A percentile compares a stretch with the other conserved stretches of the same genome.
These are phyloP conservation scores for Zalophus californianus DNA, from an alignment of 2,797 vertebrate species.

Conservation along the genomic window DNA sequence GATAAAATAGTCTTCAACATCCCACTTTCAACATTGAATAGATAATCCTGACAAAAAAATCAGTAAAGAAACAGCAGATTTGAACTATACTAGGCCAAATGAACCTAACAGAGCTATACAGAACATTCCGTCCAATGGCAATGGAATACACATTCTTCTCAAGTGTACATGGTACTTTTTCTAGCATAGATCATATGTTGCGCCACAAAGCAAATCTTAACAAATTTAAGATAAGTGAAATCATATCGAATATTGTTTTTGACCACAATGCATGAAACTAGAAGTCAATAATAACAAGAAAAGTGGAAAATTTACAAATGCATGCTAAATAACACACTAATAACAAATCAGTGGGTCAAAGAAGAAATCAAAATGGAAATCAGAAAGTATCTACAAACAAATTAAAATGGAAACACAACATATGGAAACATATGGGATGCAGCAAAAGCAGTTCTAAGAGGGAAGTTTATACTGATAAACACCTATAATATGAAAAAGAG, in stretches of 20 bases:
- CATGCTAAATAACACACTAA: background rate
- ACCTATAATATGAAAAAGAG: background rate
- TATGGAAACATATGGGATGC: background rate
- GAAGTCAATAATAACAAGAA: background rate
- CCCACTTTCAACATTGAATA: background rate
- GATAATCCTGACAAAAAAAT: background rate
- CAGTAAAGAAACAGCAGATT: background rate
- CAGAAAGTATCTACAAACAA: background rate
- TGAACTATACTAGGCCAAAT: background rate
- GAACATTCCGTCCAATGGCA: background rate
- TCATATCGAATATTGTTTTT: background rate
- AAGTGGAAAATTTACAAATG: background rate
- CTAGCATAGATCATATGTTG: background rate
- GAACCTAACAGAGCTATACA: background rate
- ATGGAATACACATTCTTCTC: background rate
- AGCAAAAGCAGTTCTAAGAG: background rate
- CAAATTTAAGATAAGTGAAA: background rate
- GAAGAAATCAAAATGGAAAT: background rate
- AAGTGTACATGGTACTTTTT: background rate
- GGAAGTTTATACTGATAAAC: background rate
- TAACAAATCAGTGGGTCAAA: background rate
- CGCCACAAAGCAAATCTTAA: background rate
- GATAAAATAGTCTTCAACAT: background rate
- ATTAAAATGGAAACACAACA: conserved; percentile 1
- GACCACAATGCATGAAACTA: background rate